Evolutionary conservation across 2,888 invertebrate species (phyloP).

Genomic region (Empis livida): DNA sequence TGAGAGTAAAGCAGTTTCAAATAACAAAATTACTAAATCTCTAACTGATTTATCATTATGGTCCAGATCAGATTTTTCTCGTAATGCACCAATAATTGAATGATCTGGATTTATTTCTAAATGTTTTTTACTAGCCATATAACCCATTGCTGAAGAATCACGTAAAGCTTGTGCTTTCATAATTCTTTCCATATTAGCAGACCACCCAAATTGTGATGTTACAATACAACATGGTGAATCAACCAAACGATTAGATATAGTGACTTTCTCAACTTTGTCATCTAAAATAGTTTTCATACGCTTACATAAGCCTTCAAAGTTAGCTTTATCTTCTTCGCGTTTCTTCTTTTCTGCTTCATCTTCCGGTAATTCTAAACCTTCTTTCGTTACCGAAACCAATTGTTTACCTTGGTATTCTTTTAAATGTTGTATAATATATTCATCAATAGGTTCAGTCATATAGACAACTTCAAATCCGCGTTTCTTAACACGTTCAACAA

Average conservation of each 20-base stretch:
- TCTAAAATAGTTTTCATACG: constrained; percentile 95
- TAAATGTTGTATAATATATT: constrained; percentile 97
- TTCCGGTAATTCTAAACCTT: constrained; percentile 93
- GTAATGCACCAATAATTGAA: constrained; percentile 79
- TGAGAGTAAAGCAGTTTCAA: constrained; percentile 89
- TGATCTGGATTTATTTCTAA: constrained; percentile 95
- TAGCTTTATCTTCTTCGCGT: constrained; percentile 69
- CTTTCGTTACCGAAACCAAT: constrained; percentile 94
- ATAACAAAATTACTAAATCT: constrained; percentile 89
- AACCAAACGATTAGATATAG: constrained; percentile 90
- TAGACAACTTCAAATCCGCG: constrained; percentile 96
- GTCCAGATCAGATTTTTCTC: constrained; percentile 87
- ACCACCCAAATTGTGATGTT: constrained; percentile 98
- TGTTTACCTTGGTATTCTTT: constrained; percentile 96
- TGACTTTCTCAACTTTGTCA: constrained; percentile 96
- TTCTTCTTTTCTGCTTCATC: constrained; percentile 97
- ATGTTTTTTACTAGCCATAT: constrained; percentile 99
- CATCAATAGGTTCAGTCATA: constrained; percentile 99
- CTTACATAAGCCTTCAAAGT: constrained; percentile 49
- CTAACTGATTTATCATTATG: constrained; percentile 98
- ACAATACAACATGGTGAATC: constrained; percentile 99
- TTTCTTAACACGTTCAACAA: constrained; percentile 95
- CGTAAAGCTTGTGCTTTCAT: constrained; percentile 99
- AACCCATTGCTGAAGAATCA: constrained; percentile 96
- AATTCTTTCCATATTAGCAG: constrained; percentile 99